These are phyloP conservation scores for Peromyscus polionotus DNA, from an alignment of 2,113 vertebrate genomes.

Conservation along the genomic window DNA sequence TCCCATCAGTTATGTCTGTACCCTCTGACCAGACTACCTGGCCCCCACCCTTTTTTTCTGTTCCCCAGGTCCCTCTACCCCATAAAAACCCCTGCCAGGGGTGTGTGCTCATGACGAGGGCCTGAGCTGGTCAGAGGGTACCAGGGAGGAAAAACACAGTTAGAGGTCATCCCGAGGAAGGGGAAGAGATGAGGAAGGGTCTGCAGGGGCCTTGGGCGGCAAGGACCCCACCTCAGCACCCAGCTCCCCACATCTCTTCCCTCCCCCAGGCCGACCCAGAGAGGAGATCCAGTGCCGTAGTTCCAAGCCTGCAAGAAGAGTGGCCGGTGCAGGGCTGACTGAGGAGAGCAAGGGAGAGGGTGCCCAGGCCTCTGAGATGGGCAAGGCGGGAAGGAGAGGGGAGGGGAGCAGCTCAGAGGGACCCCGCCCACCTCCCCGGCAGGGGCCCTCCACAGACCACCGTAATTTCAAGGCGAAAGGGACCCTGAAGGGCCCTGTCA, in stretches of 20 bases:
- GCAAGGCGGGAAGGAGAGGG: neutral
- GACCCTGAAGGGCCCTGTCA: neutral
- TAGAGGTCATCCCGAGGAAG: constrained; percentile 68
- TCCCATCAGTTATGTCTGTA: neutral
- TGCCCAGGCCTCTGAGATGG: constrained; percentile 63
- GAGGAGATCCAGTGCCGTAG: constrained; percentile 56
- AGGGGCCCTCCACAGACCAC: constrained; percentile 76
- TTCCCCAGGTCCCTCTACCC: constrained; percentile 84
- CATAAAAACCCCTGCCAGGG: constrained; percentile 49
- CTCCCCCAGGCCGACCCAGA: neutral
- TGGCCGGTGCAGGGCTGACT: constrained; percentile 62
- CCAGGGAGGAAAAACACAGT: constrained; percentile 76
- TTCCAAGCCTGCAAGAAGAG: constrained; percentile 82
- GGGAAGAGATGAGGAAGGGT: constrained; percentile 55
- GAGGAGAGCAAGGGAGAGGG: constrained; percentile 51
- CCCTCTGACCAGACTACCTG: constrained; percentile 19
- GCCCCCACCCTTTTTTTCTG: neutral
- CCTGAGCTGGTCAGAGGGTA: constrained; percentile 75
- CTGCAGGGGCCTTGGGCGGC: constrained; percentile 61
- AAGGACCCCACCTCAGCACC: constrained; percentile 73
- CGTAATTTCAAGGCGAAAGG: constrained; percentile 75
- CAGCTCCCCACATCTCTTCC: constrained; percentile 57
- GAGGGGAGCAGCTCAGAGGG: constrained; percentile 79
- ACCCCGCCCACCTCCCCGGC: constrained; percentile 58
- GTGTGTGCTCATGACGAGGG: neutral